Percentiles rank a stretch among this genome's conserved stretches.
These are phyloP conservation scores for Drosophila hamatofila DNA, from an alignment of 2,888 invertebrate species.

Conservation along the genomic window DNA sequence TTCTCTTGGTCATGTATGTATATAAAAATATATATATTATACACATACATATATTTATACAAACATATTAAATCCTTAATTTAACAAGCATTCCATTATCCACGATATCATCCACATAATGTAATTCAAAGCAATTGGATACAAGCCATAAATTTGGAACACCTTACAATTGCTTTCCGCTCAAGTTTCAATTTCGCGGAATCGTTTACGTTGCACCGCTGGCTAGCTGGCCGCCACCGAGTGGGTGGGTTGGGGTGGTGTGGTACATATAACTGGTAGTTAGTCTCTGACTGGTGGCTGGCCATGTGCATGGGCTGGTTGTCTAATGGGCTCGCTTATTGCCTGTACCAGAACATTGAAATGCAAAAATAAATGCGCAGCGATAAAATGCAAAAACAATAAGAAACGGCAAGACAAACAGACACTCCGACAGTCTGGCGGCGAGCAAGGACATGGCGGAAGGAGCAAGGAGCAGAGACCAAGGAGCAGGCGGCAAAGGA, in stretches of 20 bases:
- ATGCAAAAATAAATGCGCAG: conserved; percentile 80
- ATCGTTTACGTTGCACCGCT: conserved; percentile 8
- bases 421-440: neutral
- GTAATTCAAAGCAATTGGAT: neutral
- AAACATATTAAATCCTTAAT: neutral
- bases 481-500: neutral
- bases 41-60: neutral
- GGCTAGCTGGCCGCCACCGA: neutral
- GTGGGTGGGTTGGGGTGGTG: neutral
- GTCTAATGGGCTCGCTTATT: conserved; percentile 53
- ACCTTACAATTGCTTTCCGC: conserved; percentile 3
- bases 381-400: conserved; percentile 82
- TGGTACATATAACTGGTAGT: too few species aligned
- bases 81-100: neutral
- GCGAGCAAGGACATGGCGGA: neutral
- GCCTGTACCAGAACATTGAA: conserved; percentile 64
- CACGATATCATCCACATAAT: neutral
- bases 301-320: conserved; percentile 8
- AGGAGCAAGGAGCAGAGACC: neutral
- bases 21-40: too few species aligned
- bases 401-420: conserved; percentile 33
- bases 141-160: neutral
- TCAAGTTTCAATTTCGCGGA: conserved; percentile 8
- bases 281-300: neutral
- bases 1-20: too few species aligned